Base-by-base conservation (phyloP, 2,888 invertebrate species). In the Halocaridina rubra region DNA sequence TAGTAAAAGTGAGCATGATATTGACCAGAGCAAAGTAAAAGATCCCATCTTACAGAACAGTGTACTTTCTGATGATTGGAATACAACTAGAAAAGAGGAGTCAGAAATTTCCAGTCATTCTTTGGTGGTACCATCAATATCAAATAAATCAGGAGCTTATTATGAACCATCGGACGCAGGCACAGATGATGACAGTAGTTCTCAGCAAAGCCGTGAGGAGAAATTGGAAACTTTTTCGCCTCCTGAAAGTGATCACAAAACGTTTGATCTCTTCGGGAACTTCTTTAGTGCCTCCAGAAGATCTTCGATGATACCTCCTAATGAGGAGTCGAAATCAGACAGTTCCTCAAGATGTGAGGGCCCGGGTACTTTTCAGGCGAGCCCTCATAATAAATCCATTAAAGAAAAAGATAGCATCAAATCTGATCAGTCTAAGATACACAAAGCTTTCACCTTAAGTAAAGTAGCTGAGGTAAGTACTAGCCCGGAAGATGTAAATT, bases 181-280 rank as follows among this genome's bases (percentile, higher is more conserved):
- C 78, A 84, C 82, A 10, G 82, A 82, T 30, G 77, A 76, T 29
- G 82, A 84, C 61, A 84, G 82, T 72, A 78, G 82, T 32, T 84
- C 82, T 4, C 78, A 84, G 29, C 78, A 84, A 29, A 84, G 82
- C 53, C 82, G 75, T 30, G 82, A 84, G 19, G 82, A 84, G 29
- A 78, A 61, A n/a, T 72, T 78, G 3, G 82, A 84, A 46, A 46
- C 32, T 24, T 61, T 39, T 10, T 57, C 61, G 24, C 69, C 33
- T 0, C 82, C 13, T 0, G 78, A 84, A 32, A 7, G 13, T 16
- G 82, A 84, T 22, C 82, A 53, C 22, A 84, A 30, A 32, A 78
- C 53, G 2, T 53, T 53, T 19, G 53, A 53, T 19, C 33, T 84
- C 27, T 78, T 84, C 27, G 82, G 82, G 8, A 78, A 84, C 19